Evolutionary conservation across 2,888 invertebrate genomes (phyloP).

Genomic region (Chelonus formosanus): DNA sequence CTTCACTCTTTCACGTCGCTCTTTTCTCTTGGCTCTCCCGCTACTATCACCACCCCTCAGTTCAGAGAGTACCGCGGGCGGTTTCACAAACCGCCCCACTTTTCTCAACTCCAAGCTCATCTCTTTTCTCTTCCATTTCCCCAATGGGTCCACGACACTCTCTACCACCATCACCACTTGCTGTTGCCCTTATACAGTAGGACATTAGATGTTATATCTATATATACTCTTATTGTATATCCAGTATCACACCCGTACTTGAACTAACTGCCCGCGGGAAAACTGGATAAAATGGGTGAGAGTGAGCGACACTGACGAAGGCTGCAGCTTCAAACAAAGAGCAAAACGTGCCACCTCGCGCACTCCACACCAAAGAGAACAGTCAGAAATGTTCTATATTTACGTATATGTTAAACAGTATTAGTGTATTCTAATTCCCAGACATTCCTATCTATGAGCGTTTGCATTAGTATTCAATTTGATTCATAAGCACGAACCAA

Average conservation of each 20-base stretch:
- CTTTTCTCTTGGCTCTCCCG: background rate
- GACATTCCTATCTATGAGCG: too few species aligned
- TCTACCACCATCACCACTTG: background rate
- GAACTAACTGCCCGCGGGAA: slow-evolving; percentile 5
- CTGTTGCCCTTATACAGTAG: background rate
- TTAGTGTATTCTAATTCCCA: too few species aligned
- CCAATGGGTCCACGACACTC: slow-evolving; percentile 10
- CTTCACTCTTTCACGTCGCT: background rate
- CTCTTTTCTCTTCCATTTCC: slow-evolving; percentile 10
- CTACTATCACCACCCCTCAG: slow-evolving; percentile 13
- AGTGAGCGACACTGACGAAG: slow-evolving; percentile 29
- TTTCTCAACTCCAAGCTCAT: slow-evolving; percentile 12
- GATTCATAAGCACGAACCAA: too few species aligned
- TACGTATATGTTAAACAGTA: too few species aligned
- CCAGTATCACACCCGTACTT: slow-evolving; percentile 14
- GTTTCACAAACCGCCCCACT: slow-evolving; percentile 29
- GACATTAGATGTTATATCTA: background rate
- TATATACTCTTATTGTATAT: too few species aligned
- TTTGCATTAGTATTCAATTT: too few species aligned
- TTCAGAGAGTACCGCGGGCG: slow-evolving; percentile 28
- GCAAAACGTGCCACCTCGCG: slow-evolving; percentile 7
- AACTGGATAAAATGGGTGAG: slow-evolving; percentile 20
- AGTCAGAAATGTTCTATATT: too few species aligned
- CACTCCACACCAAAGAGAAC: background rate
- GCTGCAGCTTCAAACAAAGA: slow-evolving; percentile 18